Evolutionary conservation across 2,888 invertebrate genomes (phyloP).

Genomic region (Fragum fragum): DNA sequence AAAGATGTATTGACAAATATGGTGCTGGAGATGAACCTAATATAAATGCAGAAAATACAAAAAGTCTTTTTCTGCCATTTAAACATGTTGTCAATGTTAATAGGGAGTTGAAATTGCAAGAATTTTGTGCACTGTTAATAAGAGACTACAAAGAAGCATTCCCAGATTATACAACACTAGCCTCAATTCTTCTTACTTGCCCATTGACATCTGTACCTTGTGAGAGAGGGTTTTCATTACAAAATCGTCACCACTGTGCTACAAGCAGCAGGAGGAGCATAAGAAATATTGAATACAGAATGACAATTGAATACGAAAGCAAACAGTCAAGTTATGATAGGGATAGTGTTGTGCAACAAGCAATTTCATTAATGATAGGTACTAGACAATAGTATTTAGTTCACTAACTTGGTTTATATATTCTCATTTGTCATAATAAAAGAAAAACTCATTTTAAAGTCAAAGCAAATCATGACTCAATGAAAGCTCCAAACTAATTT

Average conservation of each 20-base stretch:
- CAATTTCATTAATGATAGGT: too few species aligned
- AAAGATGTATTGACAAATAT: neutral
- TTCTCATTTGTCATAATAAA: too few species aligned
- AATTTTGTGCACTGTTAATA: constrained; percentile 18
- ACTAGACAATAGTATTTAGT: too few species aligned
- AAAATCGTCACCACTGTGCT: constrained; percentile 31
- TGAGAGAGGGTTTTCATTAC: constrained; percentile 46
- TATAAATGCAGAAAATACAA: neutral
- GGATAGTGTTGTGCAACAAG: too few species aligned
- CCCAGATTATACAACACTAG: constrained; percentile 40
- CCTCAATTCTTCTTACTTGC: constrained; percentile 30
- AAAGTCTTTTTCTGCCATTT: constrained; percentile 28
- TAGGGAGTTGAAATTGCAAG: constrained; percentile 24
- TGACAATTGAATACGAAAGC: constrained; percentile 31
- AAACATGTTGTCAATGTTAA: constrained; percentile 51
- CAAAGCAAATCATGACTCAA: too few species aligned
- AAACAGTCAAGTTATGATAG: too few species aligned
- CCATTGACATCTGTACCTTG: constrained; percentile 56
- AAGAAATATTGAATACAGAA: constrained; percentile 41
- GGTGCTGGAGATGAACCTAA: neutral
- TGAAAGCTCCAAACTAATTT: too few species aligned
- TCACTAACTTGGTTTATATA: too few species aligned
- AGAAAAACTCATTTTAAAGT: too few species aligned
- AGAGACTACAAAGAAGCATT: constrained; percentile 25
- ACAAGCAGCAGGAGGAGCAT: constrained; percentile 24